A percentile compares a stretch with the other conserved stretches of the same genome.
phyloP scores from a whole-genome alignment of 1,140 invertebrate species.

The Camponotus floridanus region DNA sequence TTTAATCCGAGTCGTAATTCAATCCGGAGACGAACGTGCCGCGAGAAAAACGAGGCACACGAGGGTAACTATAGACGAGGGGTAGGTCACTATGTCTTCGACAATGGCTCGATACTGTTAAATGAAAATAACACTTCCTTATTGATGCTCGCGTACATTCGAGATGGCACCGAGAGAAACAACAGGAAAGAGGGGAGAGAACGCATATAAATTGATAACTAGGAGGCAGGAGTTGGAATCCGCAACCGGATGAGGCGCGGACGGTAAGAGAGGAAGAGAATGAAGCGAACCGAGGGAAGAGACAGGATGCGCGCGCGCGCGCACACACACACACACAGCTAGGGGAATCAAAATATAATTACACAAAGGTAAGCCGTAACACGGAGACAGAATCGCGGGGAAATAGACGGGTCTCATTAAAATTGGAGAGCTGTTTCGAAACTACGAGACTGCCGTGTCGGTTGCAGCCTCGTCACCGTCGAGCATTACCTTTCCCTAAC shows the following conservation, averaged over 20 bases:
- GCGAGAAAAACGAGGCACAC: slow-evolving; percentile 17
- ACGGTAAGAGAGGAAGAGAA: slow-evolving; percentile 37
- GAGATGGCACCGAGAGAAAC: slow-evolving; percentile 13
- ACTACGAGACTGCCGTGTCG: slow-evolving; percentile 85
- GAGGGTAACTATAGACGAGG: slow-evolving; percentile 56
- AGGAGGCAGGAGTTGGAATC: slow-evolving; percentile 20
- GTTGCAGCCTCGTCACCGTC: slow-evolving; percentile 80
- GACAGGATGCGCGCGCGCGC: slow-evolving; percentile 49
- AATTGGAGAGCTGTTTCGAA: slow-evolving; percentile 86
- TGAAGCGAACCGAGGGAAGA: slow-evolving; percentile 41
- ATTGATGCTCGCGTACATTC: slow-evolving; percentile 72
- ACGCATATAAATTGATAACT: slow-evolving; percentile 44
- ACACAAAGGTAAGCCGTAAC: slow-evolving; percentile 84
- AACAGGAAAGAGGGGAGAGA: slow-evolving; percentile 4
- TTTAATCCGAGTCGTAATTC: slow-evolving; percentile 76
- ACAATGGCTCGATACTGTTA: slow-evolving; percentile 57
- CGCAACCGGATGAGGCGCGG: slow-evolving; percentile 6
- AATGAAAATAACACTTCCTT: slow-evolving; percentile 80
- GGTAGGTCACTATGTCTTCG: slow-evolving; percentile 63
- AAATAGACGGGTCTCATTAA: slow-evolving; percentile 86
- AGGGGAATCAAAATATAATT: slow-evolving; percentile 86
- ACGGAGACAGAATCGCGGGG: slow-evolving; percentile 83
- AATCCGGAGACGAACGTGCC: slow-evolving; percentile 63
- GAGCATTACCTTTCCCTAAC: slow-evolving; percentile 75
- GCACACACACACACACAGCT: slow-evolving; percentile 71